Conservation (phyloP, 2,888 invertebrate species). For the Scrobipalpa costella region DNA sequence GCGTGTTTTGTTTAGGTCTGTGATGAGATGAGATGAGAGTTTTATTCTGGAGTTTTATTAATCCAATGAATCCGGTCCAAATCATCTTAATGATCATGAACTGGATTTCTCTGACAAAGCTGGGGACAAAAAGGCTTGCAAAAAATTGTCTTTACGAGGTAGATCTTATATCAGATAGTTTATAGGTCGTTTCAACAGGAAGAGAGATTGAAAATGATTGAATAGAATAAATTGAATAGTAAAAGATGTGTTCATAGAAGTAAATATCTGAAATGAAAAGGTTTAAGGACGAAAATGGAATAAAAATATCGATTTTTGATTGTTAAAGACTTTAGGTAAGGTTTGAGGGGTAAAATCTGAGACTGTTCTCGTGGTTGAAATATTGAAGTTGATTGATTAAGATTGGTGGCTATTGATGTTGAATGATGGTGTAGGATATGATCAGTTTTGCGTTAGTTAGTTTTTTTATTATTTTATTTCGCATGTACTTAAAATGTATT, state of each 20-base stretch:
- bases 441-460: constrained; percentile 5
- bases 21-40: too few relatives aligned
- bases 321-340: constrained; percentile 1
- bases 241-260: constrained; percentile 13
- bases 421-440: background rate
- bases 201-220: background rate
- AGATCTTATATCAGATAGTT: background rate
- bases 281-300: background rate
- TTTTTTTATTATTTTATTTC: constrained; percentile 8
- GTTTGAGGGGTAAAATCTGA: constrained; percentile 2
- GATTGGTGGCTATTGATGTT: constrained; percentile 10
- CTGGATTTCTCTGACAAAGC: too few relatives aligned
- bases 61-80: too few relatives aligned
- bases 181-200: background rate
- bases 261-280: background rate
- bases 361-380: background rate
- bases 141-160: too few relatives aligned
- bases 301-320: constrained; percentile 3
- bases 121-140: too few relatives aligned
- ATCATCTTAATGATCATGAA: too few relatives aligned
- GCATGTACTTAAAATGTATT: constrained; percentile 24
- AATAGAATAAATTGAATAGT: background rate
- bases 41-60: too few relatives aligned
- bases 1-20: too few relatives aligned
- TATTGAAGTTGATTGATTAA: background rate